A percentile compares a stretch with the other conserved stretches of the same genome.
Evolutionary conservation across 2,797 vertebrate species (phyloP).

Genomic region (Emydoidea blandingii): DNA sequence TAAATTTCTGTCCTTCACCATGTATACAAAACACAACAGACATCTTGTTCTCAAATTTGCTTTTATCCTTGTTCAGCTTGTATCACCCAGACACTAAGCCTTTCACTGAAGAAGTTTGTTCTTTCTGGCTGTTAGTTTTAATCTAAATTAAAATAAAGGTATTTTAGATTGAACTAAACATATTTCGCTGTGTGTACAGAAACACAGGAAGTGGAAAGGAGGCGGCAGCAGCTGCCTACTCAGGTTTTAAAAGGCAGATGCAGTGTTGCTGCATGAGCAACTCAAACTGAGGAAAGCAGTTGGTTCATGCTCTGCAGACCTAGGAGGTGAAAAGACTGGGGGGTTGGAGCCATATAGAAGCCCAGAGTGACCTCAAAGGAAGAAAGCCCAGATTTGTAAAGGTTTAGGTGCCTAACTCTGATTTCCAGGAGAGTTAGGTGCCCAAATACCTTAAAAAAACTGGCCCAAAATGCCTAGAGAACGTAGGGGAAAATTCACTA

Average conservation of each 20-base stretch:
- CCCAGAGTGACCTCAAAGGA: background rate
- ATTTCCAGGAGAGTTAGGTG: background rate
- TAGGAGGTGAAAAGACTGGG: background rate
- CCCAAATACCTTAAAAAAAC: background rate
- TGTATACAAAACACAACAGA: background rate
- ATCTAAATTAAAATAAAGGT: background rate
- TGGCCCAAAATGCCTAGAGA: background rate
- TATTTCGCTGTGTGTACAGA: background rate
- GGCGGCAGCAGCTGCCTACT: too few species aligned
- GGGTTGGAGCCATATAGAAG: background rate
- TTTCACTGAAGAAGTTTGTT: background rate
- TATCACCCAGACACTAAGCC: background rate
- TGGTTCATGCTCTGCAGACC: fast-evolving
- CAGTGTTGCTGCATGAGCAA: background rate
- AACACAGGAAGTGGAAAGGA: background rate
- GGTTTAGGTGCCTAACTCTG: background rate
- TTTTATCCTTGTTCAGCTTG: background rate
- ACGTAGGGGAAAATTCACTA: background rate
- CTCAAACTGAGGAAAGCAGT: background rate
- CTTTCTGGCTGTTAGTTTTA: background rate
- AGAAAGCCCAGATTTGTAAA: background rate
- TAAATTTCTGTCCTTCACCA: background rate
- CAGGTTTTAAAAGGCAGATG: background rate
- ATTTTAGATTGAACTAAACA: background rate
- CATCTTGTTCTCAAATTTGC: background rate